A percentile compares a stretch with the other conserved stretches of the same genome.
Evolutionary conservation across 1,140 invertebrate genomes (phyloP).

Genomic region (Heliconius hermathena): DNA sequence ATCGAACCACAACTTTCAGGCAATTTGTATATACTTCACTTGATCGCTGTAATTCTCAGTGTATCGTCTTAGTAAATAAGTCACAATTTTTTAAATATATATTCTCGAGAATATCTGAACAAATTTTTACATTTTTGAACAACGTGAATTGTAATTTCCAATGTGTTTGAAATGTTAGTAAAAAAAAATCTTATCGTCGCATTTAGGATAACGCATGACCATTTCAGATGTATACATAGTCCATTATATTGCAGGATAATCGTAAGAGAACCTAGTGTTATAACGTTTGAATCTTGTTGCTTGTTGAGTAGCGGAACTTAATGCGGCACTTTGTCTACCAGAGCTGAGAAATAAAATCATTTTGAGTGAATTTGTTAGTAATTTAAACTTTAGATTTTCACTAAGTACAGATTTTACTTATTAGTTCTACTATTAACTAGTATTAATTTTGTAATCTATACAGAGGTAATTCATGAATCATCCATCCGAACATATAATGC

Average conservation of each 20-base stretch:
- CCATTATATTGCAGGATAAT: no score
- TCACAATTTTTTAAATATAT: not conserved
- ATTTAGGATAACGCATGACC: no score
- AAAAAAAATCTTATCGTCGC: no score
- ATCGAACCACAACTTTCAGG: not conserved
- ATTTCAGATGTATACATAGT: no score
- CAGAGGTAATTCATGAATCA: no score
- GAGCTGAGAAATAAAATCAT: no score
- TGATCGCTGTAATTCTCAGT: not conserved
- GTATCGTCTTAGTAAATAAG: slow-evolving; percentile 1
- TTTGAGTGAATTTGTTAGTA: not conserved
- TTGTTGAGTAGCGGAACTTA: no score
- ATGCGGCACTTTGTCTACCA: no score
- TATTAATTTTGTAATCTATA: not conserved
- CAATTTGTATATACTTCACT: not conserved
- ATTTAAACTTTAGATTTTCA: not conserved
- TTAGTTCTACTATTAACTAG: not conserved
- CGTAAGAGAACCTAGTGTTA: no score
- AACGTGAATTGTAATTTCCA: not conserved
- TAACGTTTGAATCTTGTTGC: no score
- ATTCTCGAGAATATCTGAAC: not conserved
- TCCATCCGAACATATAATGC: no score
- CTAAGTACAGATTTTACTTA: not conserved
- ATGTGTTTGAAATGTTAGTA: no score
- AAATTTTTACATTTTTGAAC: not conserved